phyloP scores from a whole-genome alignment of 2,888 invertebrate genomes.

The Idaea dimidiata region DNA sequence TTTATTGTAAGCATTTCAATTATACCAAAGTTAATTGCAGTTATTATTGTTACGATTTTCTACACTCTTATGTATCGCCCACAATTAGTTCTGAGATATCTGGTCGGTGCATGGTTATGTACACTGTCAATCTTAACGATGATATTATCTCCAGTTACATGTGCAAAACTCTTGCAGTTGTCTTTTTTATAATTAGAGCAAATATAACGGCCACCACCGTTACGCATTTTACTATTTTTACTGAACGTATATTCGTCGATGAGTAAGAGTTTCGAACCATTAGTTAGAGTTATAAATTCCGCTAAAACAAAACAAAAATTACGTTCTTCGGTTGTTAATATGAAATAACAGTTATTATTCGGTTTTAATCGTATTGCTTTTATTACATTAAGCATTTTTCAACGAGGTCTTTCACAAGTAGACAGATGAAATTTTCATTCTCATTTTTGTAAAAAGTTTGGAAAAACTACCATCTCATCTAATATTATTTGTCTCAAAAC shows the following conservation, averaged over 20 bases:
- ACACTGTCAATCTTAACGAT: constrained; percentile 14
- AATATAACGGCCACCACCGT: constrained; percentile 34
- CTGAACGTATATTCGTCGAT: constrained; percentile 34
- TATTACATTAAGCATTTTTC: too few species aligned
- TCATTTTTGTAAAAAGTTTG: too few species aligned
- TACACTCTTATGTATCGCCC: constrained; percentile 18
- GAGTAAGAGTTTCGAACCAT: constrained; percentile 38
- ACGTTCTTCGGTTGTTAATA: too few species aligned
- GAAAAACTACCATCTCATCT: too few species aligned
- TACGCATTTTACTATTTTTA: constrained; percentile 19
- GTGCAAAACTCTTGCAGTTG: constrained; percentile 33
- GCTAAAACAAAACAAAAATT: constrained; percentile 27
- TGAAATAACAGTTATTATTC: too few species aligned
- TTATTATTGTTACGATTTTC: too few species aligned
- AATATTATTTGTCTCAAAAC: too few species aligned
- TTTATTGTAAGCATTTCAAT: too few species aligned
- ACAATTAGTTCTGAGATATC: constrained; percentile 13
- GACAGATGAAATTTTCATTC: too few species aligned
- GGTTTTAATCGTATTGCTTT: too few species aligned
- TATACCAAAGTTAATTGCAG: too few species aligned
- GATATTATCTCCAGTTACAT: constrained; percentile 22
- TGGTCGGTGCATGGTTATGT: constrained; percentile 29
- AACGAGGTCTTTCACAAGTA: too few species aligned
- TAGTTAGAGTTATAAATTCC: constrained; percentile 29
- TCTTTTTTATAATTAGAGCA: constrained; percentile 35